A percentile compares a stretch with the other conserved stretches of the same genome.
These are phyloP conservation scores for Pachypanchax playfairii DNA, from an alignment of 2,113 vertebrate genomes.

Conservation along the genomic window DNA sequence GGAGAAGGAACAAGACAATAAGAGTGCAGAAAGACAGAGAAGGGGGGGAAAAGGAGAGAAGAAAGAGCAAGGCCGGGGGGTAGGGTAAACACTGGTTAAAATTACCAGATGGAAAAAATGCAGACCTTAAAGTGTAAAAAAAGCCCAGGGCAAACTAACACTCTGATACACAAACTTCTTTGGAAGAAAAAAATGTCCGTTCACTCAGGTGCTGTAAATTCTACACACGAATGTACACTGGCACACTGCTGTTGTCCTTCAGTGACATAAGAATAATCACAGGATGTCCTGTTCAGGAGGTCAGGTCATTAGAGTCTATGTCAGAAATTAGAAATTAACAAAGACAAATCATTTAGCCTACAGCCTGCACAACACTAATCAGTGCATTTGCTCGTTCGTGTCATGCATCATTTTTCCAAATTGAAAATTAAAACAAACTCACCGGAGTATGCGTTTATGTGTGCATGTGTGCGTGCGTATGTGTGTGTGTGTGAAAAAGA, in stretches of 20 bases:
- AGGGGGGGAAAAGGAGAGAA: slow-evolving; percentile 3
- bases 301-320: slow-evolving; percentile 30
- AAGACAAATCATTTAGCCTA: slow-evolving; percentile 55
- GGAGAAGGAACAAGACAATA: slow-evolving; percentile 37
- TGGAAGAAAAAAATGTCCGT: neutral
- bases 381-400: slow-evolving; percentile 3
- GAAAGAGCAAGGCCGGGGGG: neutral
- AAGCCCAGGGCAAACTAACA: neutral
- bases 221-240: neutral
- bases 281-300: slow-evolving; percentile 63
- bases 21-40: slow-evolving; percentile 16
- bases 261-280: slow-evolving; percentile 34
- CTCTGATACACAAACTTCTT: neutral
- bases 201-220: neutral
- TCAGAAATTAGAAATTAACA: slow-evolving; percentile 62
- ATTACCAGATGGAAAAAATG: neutral
- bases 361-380: slow-evolving; percentile 15
- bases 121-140: neutral
- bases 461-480: neutral
- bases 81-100: slow-evolving; percentile 2
- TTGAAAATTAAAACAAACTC: slow-evolving; percentile 23
- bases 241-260: neutral
- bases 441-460: no score
- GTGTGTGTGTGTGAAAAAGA: neutral
- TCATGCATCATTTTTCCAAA: neutral